Evolutionary conservation across 2,797 vertebrate genomes (phyloP).

Genomic region (Betta splendens): DNA sequence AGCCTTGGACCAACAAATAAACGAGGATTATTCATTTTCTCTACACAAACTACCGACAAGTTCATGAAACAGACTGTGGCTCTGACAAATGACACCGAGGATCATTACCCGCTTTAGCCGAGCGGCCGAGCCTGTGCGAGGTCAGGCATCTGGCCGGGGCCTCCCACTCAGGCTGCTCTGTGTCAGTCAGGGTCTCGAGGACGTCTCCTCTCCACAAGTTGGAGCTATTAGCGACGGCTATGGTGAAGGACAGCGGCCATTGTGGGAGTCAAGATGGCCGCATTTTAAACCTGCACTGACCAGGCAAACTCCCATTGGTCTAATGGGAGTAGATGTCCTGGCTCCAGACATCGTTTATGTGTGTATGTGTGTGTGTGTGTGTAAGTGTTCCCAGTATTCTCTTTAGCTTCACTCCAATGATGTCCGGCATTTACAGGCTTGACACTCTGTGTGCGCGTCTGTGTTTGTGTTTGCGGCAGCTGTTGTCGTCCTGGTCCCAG

Average conservation of each 20-base stretch:
- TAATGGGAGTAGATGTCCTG: conserved; percentile 37
- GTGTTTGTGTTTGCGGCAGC: conserved; percentile 60
- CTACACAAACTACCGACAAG: background rate
- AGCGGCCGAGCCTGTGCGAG: conserved; percentile 29
- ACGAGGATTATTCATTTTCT: background rate
- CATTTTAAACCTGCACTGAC: conserved; percentile 22
- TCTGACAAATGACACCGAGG: conserved; percentile 21
- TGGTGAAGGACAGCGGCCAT: conserved; percentile 30
- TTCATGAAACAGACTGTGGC: conserved; percentile 11
- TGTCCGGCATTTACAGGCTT: conserved; percentile 41
- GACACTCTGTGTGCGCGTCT: conserved; percentile 15
- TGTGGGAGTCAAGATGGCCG: conserved; percentile 35
- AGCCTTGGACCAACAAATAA: background rate
- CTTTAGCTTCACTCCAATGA: conserved; percentile 45
- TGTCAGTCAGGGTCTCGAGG: conserved; percentile 26
- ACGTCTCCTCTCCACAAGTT: conserved; percentile 32
- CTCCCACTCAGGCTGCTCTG: conserved; percentile 34
- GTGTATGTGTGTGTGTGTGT: conserved; percentile 11
- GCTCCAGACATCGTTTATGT: conserved; percentile 6
- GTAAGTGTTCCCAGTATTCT: conserved; percentile 26
- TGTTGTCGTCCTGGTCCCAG: conserved; percentile 60
- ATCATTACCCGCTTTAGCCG: conserved; percentile 41
- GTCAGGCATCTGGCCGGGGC: conserved; percentile 53
- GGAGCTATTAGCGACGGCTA: conserved; percentile 46
- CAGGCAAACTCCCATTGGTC: conserved; percentile 26